Evolutionary conservation across 2,113 vertebrate species (phyloP).

Genomic region (Carlito syrichta): DNA sequence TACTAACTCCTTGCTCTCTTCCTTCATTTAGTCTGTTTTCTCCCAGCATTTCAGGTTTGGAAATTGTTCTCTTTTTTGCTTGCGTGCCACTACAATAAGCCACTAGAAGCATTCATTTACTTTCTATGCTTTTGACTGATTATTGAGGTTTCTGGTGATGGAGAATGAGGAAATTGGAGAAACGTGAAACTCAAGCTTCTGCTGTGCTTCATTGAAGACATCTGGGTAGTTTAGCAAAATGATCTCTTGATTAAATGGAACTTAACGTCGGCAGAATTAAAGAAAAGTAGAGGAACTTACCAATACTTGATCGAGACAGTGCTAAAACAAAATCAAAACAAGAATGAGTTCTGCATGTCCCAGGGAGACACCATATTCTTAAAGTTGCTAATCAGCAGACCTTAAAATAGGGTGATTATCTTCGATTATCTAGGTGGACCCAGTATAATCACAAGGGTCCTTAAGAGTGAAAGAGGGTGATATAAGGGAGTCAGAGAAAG

Average conservation of each 20-base stretch:
- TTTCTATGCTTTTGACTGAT: neutral
- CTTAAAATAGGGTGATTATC: neutral
- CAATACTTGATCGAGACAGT: neutral
- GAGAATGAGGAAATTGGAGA: neutral
- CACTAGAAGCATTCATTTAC: neutral
- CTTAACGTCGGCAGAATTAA: neutral
- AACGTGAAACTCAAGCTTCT: neutral
- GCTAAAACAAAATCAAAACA: constrained; percentile 33
- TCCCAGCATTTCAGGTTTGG: neutral
- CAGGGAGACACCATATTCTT: neutral
- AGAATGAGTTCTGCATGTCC: neutral
- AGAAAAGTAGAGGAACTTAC: constrained; percentile 40
- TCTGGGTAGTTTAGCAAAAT: neutral
- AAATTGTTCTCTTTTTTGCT: neutral
- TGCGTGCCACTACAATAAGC: neutral
- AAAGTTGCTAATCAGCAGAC: neutral
- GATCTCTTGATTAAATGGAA: neutral
- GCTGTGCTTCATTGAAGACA: neutral
- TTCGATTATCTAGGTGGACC: neutral
- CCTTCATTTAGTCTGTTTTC: neutral
- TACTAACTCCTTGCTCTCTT: neutral
- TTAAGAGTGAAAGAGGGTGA: neutral
- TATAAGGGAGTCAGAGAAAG: neutral
- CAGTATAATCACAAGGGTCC: neutral
- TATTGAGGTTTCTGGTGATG: neutral